phyloP scores from a whole-genome alignment of 2,113 vertebrate species.

The Dascyllus trimaculatus region DNA sequence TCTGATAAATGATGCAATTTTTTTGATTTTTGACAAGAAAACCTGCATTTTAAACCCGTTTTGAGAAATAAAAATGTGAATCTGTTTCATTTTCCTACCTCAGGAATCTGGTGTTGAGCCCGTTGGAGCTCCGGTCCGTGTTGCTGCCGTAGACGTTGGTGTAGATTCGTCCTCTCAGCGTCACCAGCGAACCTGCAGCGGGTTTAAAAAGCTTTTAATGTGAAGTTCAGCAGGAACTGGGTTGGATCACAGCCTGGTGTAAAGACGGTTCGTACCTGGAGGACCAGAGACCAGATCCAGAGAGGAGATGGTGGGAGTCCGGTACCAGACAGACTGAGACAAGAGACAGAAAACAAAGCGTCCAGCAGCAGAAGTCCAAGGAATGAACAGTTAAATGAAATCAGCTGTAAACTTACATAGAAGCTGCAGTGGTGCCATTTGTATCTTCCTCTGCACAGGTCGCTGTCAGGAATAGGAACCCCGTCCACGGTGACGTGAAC shows the following conservation, averaged over 20 bases:
- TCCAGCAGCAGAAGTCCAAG: no score
- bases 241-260: no score
- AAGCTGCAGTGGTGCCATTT: constrained; percentile 76
- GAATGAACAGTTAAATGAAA: no score
- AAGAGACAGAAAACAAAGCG: background rate
- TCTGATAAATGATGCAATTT: no score
- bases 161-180: constrained; percentile 80
- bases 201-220: background rate
- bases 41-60: no score
- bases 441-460: constrained; percentile 65
- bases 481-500: constrained; percentile 86
- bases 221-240: no score
- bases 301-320: constrained; percentile 82
- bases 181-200: constrained; percentile 84
- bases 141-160: constrained; percentile 90
- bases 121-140: constrained; percentile 83
- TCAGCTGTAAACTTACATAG: constrained; percentile 73
- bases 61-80: no score
- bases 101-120: constrained; percentile 82
- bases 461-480: constrained; percentile 75
- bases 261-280: constrained; percentile 81
- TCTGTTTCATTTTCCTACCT: constrained; percentile 77
- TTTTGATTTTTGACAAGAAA: no score
- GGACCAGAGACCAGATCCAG: constrained; percentile 80
- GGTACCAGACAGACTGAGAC: constrained; percentile 76